Base-by-base conservation (phyloP, 2,113 vertebrate species). In the Corythaeola cristata region DNA sequence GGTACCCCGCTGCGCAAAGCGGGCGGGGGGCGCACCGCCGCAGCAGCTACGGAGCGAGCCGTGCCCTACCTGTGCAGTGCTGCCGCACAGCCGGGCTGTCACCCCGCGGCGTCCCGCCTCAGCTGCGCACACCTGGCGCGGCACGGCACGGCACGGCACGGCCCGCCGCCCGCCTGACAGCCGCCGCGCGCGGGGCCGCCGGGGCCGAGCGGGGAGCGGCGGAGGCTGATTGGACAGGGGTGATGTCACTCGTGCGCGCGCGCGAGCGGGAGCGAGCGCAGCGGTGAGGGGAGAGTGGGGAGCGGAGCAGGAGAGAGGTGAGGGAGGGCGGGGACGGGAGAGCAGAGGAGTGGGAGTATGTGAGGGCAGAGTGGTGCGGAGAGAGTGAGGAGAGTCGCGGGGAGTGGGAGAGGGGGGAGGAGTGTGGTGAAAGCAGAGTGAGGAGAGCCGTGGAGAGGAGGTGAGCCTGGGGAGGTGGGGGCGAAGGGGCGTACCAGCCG, bases 221-320 rank as follows among this genome's bases (percentile, higher is more conserved):
- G 58, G 58, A 52, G 59, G 47, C 84, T 91, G 95, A 97, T 97
- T 96, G 95, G 95, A 76, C 79, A 9, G 76, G 94, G 83, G 93
- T 96, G 96, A 97, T 97, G 96, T 97, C 96, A 96, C 94, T 96
- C 94, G 74, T 45, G 83, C 52, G 91, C 68, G 86, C 63, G 69
- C 39, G 93, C 12, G 24, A 11, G 88, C 30, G 67, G 45, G 60
- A 33, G 63, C 22, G 71, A n/a, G 33, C 16, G 49, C 53, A 59
- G 28, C 21, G 10, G 33, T 6, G 69, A 8, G 50, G 41, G 44
- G 32, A 15, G 32, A 33, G 41, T 13, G 28, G 39, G 49, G 69
- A 23, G n/a, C 6, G 32, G 21, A 23, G 27, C 4, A 33, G 24
- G 39, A 39, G 39, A 39, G 39, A 39, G 39, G 39, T 39, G 39